Evolutionary conservation across 2,888 invertebrate genomes (phyloP).

Genomic region (Metopia argyrocephala): DNA sequence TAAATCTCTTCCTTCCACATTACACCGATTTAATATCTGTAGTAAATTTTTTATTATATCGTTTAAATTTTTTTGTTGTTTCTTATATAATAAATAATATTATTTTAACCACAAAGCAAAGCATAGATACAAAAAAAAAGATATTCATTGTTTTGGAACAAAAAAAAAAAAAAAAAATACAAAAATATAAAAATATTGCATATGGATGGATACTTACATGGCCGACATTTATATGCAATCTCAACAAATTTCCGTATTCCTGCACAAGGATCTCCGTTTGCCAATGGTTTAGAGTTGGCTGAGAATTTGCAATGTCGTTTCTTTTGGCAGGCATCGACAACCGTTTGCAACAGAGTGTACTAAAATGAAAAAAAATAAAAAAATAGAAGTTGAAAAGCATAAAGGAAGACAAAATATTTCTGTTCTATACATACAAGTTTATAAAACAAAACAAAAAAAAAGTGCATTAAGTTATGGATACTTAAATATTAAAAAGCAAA

Average conservation of each 20-base stretch:
- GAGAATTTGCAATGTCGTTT: constrained; percentile 94
- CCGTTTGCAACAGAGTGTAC: constrained; percentile 95
- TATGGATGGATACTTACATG: constrained; percentile 89
- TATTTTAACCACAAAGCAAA: constrained; percentile 8
- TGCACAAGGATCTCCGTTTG: constrained; percentile 93
- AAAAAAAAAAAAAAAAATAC: constrained; percentile 3
- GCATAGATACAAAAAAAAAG: background rate
- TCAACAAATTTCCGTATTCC: constrained; percentile 94
- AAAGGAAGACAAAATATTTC: background rate
- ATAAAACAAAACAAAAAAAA: background rate
- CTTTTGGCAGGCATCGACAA: constrained; percentile 96
- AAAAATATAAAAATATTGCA: too few species aligned
- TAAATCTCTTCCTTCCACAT: too few species aligned
- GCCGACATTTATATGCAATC: constrained; percentile 97
- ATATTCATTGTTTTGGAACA: constrained; percentile 12
- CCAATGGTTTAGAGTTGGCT: constrained; percentile 90
- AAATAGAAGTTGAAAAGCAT: constrained; percentile 8
- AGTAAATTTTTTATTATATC: background rate
- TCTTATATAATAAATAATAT: constrained; percentile 17
- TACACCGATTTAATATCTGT: background rate
- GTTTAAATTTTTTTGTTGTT: background rate
- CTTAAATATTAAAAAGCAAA: constrained; percentile 14
- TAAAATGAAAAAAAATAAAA: constrained; percentile 75
- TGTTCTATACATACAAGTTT: background rate
- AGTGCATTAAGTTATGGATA: constrained; percentile 19